Base-by-base conservation (phyloP, 2,888 invertebrate species). In the Hirtodrosophila alboralis region DNA sequence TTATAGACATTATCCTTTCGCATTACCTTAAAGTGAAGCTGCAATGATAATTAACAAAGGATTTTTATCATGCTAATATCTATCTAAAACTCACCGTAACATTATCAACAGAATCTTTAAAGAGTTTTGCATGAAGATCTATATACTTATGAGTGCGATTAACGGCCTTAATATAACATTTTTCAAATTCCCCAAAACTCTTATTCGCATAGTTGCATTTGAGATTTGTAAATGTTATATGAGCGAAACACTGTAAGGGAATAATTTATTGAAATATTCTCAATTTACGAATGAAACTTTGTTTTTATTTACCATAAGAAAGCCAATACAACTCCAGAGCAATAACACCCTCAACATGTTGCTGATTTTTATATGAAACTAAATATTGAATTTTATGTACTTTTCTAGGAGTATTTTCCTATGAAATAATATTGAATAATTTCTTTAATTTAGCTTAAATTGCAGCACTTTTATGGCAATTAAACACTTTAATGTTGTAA, bases 81-180 rank as follows among this genome's bases (percentile, higher is more conserved):
- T 23, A 0, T 7, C 1, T 40, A 3, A 1, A n/a, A 36, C 69
- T 59, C 1, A 75, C 78, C 53, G 57, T 23, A 2, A 45, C 1
- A 23, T 65, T 48, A 1, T 23, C 7, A 30, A 2, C 12, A 47
- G 3, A 2, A n/a, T n/a, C n/a, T 18, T 4, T 0, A 48, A 9
- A 43, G 3, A 54, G 0, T 23, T 65, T 51, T 0, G 10, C 0
- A 13, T 57, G 27, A 1, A 70, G 27, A 10, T 21, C 41, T 0
- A 76, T 2, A 16, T 75, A 75, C 16, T 76, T 76, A 27, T 76
- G 69, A 0, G 73, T 54, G 5, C 74, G 60, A 40, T 77, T 75
- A 0, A 69, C 58, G 0, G 77, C 74, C 43, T 77, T 75, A 3
- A 75, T 66, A 0, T 36, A n/a, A 10, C 75, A 75, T 1, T 10